Base-by-base conservation (phyloP, 2,113 vertebrate species). In the Fukomys damarensis region DNA sequence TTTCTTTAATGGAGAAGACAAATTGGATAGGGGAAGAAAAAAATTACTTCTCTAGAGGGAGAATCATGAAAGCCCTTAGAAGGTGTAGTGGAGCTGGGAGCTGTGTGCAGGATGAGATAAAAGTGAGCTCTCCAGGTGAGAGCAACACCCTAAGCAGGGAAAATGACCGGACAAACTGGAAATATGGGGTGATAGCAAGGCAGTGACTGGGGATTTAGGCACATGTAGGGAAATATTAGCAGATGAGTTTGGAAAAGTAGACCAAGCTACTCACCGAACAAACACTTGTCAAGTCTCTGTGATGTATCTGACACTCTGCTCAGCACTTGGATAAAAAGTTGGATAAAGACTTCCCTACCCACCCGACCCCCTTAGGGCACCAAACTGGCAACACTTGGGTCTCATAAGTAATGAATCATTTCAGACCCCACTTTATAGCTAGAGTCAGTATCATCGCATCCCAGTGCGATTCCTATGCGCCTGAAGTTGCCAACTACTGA, bases 201-300 rank as follows among this genome's bases (percentile, higher is more conserved):
- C 35, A 59, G 54, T 30, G 8, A 19, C 43, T 76, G 63, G 54
- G 54, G 35, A 81, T 54, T 91, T 70, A 74, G 30, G 35, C 81
- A 35, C 38, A 43, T 28, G 26, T 22, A 83, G 38, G 72, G 8
- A 96, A 86, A 61, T 43, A 68, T 22, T 59, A 85, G 68, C 17
- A 54, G 20, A 24, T 68, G 41, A 82, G 26, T 54, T 86, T 84
- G 58, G 79, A 85, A 87, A 93, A 94, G 63, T 35, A 95, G 59
- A 70, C 2, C 52, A 68, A 28, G 22, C 56, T 89, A 38, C 30
- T 92, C 63, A 56, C 56, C 83, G 76, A 86, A 35, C 35, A 68
- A 59, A 80, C 38, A 26, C 70, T 89, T 86, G 61, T 43, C 46
- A 86, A 91, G 82, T 63, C 43, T n/a, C 79, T 35, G 0, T 65